phyloP scores from a whole-genome alignment of 1,140 invertebrate species.

The Scaptomyza montana region DNA sequence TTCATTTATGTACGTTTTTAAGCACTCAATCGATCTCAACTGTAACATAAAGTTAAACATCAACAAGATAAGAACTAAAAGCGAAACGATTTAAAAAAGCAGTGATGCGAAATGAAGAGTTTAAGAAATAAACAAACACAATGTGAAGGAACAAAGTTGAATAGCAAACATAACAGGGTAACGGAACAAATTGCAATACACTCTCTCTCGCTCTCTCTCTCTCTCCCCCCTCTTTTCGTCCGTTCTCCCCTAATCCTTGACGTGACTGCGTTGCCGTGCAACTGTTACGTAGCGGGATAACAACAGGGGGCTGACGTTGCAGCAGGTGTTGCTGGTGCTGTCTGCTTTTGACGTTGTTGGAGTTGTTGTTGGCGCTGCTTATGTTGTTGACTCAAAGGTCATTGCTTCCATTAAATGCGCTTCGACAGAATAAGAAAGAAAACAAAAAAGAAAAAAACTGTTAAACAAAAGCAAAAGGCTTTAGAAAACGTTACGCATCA shows the following conservation, averaged over 20 bases:
- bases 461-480: conserved; percentile 23
- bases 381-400: conserved; percentile 74
- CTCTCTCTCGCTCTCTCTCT: conserved; percentile 6
- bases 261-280: conserved; percentile 48
- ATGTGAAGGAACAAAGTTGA: conserved; percentile 53
- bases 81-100: conserved; percentile 2
- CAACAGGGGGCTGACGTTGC: neutral
- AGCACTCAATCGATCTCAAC: conserved; percentile 9
- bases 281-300: conserved; percentile 27
- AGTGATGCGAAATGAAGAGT: conserved; percentile 2
- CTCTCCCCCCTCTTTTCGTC: neutral
- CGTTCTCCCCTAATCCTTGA: conserved; percentile 1
- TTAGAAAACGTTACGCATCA: conserved; percentile 6
- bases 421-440: conserved; percentile 71
- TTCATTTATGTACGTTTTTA: too few species aligned
- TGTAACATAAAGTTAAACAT: conserved; percentile 9
- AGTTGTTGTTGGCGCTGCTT: conserved; percentile 35
- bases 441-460: conserved; percentile 25
- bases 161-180: conserved; percentile 50
- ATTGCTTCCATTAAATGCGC: conserved; percentile 78
- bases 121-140: conserved; percentile 43
- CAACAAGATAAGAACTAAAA: conserved; percentile 6
- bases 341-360: conserved; percentile 16
- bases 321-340: conserved; percentile 14
- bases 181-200: conserved; percentile 24